Conservation (phyloP, 2,888 invertebrate species). For the Rotaria macrura region DNA sequence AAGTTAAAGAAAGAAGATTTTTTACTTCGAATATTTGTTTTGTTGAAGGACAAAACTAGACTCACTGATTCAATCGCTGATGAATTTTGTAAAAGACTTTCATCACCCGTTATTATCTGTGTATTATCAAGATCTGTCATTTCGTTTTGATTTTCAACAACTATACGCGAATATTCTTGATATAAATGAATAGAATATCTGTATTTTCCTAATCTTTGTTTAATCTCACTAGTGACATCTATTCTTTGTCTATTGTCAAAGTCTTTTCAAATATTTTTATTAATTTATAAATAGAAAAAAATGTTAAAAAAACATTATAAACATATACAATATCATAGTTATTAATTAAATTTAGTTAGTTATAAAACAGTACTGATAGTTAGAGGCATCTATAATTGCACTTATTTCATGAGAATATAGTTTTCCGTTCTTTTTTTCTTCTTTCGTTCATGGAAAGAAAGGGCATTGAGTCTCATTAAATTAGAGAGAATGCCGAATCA, state of each 20-base stretch:
- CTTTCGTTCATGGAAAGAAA: not conserved
- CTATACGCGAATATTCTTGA: not conserved
- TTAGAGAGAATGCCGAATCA: not conserved
- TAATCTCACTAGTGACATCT: not conserved
- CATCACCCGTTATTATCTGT: not conserved
- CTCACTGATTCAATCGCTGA: not conserved
- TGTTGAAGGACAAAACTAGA: too few relatives aligned
- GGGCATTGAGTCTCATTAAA: not conserved
- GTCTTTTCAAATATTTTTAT: not conserved
- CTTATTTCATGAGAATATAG: not conserved
- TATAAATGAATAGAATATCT: not conserved
- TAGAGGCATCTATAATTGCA: not conserved
- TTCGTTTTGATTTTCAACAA: too few relatives aligned
- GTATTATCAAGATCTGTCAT: conserved; percentile 11
- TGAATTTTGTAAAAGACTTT: not conserved
- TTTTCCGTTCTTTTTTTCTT: not conserved
- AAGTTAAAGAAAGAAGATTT: not conserved
- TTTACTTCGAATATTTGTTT: too few relatives aligned
- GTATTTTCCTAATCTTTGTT: not conserved
- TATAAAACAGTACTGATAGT: not conserved
- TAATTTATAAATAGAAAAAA: not conserved
- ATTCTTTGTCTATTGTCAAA: not conserved
- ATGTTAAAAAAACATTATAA: not conserved
- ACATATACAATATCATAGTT: not conserved
- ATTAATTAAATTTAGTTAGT: not conserved